phyloP scores from a whole-genome alignment of 2,113 vertebrate species.

The Xiphophorus maculatus region DNA sequence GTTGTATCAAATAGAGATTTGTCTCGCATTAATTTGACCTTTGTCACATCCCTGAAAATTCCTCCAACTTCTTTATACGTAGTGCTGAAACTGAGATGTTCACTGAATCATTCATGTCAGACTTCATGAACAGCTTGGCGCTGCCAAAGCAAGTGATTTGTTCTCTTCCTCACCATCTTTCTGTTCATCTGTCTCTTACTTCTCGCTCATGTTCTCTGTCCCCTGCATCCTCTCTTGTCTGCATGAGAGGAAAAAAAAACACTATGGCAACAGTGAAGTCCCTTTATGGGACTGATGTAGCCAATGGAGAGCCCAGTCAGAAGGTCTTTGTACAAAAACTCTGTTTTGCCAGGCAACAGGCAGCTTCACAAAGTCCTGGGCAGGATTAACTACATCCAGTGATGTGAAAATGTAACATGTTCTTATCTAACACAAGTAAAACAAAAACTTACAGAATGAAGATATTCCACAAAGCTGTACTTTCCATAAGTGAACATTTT shows the following conservation, averaged over 20 bases:
- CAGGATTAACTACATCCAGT: too few species aligned
- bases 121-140: not conserved
- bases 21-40: too few species aligned
- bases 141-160: not conserved
- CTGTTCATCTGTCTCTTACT: not conserved
- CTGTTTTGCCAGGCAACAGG: constrained; percentile 50
- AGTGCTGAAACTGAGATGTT: not conserved
- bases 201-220: not conserved
- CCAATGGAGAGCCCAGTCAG: constrained; percentile 40
- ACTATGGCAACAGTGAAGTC: constrained; percentile 47
- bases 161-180: not conserved
- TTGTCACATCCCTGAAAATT: too few species aligned
- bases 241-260: constrained; percentile 19
- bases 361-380: not conserved
- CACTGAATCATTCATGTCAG: not conserved
- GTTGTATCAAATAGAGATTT: too few species aligned
- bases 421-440: too few species aligned
- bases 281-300: constrained; percentile 28
- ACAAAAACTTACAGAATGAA: too few species aligned
- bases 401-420: too few species aligned
- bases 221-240: constrained; percentile 14
- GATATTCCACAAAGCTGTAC: too few species aligned
- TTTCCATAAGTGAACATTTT: too few species aligned
- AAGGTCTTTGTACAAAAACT: constrained; percentile 7
- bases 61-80: too few species aligned